Conservation (phyloP, 2,797 vertebrate species). For the Echeneis naucrates region DNA sequence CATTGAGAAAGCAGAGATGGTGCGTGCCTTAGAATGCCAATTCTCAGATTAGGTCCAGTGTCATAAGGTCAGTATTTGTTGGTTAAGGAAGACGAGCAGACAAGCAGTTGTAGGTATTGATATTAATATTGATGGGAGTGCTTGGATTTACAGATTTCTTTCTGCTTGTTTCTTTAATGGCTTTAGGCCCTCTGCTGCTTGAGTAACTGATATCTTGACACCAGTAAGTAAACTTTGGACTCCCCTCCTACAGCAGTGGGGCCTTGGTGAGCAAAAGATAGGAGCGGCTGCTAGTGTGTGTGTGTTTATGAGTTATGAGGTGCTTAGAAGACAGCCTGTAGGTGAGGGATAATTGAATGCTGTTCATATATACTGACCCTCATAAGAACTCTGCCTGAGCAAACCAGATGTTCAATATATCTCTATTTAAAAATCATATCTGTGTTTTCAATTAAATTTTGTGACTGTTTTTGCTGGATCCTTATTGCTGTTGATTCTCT, state of each 20-base stretch:
- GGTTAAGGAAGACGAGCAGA: constrained; percentile 6
- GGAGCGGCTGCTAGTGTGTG: constrained; percentile 51
- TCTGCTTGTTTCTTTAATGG: neutral
- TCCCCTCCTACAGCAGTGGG: constrained; percentile 22
- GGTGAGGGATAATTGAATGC: constrained; percentile 35
- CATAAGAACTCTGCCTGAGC: constrained; percentile 3
- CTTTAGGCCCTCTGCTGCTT: constrained; percentile 14
- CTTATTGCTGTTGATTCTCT: constrained; percentile 40
- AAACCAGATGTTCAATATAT: constrained; percentile 45
- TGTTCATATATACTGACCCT: constrained; percentile 21
- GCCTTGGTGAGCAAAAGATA: constrained; percentile 28
- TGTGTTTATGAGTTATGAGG: constrained; percentile 50
- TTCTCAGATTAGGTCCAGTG: constrained; percentile 11
- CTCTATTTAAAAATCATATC: constrained; percentile 46
- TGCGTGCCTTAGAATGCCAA: neutral
- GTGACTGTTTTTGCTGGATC: constrained; percentile 53
- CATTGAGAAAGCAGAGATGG: neutral
- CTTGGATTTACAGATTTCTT: constrained; percentile 27
- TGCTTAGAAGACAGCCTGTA: constrained; percentile 30
- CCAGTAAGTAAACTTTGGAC: constrained; percentile 61
- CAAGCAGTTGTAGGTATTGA: constrained; percentile 8
- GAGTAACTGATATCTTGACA: constrained; percentile 46
- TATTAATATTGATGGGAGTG: neutral
- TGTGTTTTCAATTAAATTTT: constrained; percentile 65
- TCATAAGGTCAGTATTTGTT: constrained; percentile 8